Conservation (phyloP, 2,888 invertebrate species). For the Antitype chi region DNA sequence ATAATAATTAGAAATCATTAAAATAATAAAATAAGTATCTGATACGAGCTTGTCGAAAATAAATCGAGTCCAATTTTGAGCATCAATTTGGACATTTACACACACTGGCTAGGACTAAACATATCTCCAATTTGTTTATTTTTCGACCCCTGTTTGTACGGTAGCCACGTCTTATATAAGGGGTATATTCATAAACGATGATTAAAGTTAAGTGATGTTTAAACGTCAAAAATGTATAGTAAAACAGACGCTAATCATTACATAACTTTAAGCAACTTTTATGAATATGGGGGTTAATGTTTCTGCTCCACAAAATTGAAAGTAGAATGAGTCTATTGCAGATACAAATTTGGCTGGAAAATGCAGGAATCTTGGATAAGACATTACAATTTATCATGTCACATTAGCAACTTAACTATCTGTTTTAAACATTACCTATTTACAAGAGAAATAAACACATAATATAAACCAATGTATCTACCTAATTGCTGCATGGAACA, state of each 20-base stretch:
- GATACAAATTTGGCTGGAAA: neutral
- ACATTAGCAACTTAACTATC: neutral
- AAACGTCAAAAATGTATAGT: no score
- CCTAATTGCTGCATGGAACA: neutral
- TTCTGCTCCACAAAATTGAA: slow-evolving; percentile 8
- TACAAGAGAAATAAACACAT: neutral
- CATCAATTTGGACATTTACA: slow-evolving; percentile 30
- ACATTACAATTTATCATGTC: neutral
- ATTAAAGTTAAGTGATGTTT: no score
- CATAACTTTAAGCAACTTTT: no score
- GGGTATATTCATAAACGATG: no score
- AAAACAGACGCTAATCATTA: no score
- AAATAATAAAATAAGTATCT: neutral
- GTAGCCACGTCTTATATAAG: slow-evolving; percentile 46
- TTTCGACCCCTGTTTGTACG: slow-evolving; percentile 54
- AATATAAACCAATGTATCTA: neutral
- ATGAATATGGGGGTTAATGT: no score
- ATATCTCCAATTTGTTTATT: slow-evolving; percentile 52
- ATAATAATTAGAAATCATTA: neutral
- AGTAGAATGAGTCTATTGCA: neutral
- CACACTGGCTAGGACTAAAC: slow-evolving; percentile 2
- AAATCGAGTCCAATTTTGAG: neutral
- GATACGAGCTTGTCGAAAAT: neutral
- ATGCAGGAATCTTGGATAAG: neutral
- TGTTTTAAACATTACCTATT: neutral